Evolutionary conservation across 2,113 vertebrate species (phyloP), one percentile per base, ranked within the genome.

Genomic region (Abramis brama): DNA sequence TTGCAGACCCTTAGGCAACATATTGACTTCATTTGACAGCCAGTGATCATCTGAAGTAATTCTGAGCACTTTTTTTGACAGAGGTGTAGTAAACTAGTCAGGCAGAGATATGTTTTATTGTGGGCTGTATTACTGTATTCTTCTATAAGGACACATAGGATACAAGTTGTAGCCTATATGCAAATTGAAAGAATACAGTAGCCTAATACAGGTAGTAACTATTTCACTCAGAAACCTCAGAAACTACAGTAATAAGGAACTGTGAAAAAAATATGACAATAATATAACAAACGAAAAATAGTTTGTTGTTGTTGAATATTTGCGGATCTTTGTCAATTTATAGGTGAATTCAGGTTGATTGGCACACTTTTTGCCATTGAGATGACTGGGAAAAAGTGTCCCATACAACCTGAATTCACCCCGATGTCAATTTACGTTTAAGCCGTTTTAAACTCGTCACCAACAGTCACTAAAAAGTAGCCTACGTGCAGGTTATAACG

Each of bases 211-310:
- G 27, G 10, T 71, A 71, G 8, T 13, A 10, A 4, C 39, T 50
- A 50, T 50, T 47, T 47, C 25, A 19, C 76, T 78, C 84, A 30
- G 79, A 86, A 79, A 59, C 27, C 78, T 75, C n/a, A 83, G 39
- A 75, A 39, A 71, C 30, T 36, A 17, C 19, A 71, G 68, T 43
- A 39, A 10, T 39, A 19, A 19, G 30, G 30, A 21, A 70, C 17
- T 21, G 7, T 21, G 17, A 19, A 5, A 70, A 21, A 36, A 10
- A 11, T 21, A 21, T 39, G 68, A 23, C 19, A 10, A 23, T 39
- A 39, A 68, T 33, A 7, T 30, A 66, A 66, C 62, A 33, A 68
- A 33, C 64, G 6, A 19, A 68, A 19, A 4, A 2, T 36, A 19
- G 13, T 15, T 33, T 33, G 27, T 17, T 64, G 60, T 64, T 66